Evolutionary conservation across 1,140 invertebrate genomes (phyloP), one percentile per base, ranked within the genome.

Genomic region (Eriocheir sinensis): DNA sequence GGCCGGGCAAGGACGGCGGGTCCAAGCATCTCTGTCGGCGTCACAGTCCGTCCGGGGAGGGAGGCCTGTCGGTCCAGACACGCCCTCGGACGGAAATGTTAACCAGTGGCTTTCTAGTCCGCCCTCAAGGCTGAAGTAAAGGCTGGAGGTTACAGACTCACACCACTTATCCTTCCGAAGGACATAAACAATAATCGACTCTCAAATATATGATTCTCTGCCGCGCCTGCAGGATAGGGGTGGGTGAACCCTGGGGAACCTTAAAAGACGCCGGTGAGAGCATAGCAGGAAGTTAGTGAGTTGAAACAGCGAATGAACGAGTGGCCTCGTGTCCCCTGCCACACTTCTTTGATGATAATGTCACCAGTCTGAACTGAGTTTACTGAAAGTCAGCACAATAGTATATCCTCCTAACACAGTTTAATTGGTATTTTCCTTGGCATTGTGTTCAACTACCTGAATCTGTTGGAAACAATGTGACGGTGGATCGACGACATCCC

Each of bases 71-170:
- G 21, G 60, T 21, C 60, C 60, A 72, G 60, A 72, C 60, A 72
- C 60, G 60, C 60, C 60, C 60, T 72, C 60, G 60, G n/a, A n/a
- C 6, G 60, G 60, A 72, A 72, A 72, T 72, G 60, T 72, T 72
- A 72, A 72, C 60, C 60, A 72, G 60, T 72, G 60, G 60, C 60
- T 72, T 72, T 72, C 60, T 72, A 72, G 60, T 72, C 60, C 60
- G 60, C 21, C 60, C 60, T 21, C 60, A 72, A 72, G 60, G 60
- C 60, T 72, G 21, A n/a, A 72, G 60, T n/a, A 72, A 72, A 72
- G 60, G 60, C 60, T 72, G 60, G 21, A 72, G 60, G 60, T 72
- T 27, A 72, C 60, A n/a, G 60, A n/a, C 21, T n/a, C 6, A 72
- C 60, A n/a, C 60, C 60, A 72, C 21, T 72, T 72, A 72, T 72